Conservation (phyloP, 2,888 invertebrate species). For the Athetis lepigone region DNA sequence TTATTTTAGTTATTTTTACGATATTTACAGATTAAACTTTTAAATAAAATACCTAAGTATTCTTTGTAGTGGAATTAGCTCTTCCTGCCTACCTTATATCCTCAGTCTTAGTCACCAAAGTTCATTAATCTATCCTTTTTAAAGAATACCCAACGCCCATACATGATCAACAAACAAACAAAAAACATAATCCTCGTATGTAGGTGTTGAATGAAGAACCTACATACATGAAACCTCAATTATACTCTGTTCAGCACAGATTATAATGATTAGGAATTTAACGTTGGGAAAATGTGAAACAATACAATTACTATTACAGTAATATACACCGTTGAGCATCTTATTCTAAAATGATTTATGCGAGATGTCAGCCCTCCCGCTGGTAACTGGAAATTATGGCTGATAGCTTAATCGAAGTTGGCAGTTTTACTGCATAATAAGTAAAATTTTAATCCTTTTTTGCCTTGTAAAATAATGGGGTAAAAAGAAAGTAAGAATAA, state of each 20-base stretch:
- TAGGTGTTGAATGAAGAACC: slow-evolving; percentile 60
- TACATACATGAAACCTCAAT: slow-evolving; percentile 45
- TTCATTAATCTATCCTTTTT: slow-evolving; percentile 57
- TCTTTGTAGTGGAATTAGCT: background rate
- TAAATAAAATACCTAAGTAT: too few species aligned
- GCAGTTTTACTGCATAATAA: slow-evolving; percentile 29
- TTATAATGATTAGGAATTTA: slow-evolving; percentile 37
- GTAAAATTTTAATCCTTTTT: background rate
- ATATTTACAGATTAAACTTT: too few species aligned
- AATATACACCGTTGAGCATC: slow-evolving; percentile 10
- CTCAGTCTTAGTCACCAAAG: slow-evolving; percentile 37
- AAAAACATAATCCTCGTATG: slow-evolving; percentile 59
- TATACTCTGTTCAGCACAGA: slow-evolving; percentile 32
- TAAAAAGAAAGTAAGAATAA: background rate
- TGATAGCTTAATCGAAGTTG: slow-evolving; percentile 30
- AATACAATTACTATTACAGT: slow-evolving; percentile 41
- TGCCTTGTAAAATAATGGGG: background rate
- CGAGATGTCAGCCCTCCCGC: slow-evolving; percentile 7
- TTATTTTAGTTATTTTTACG: too few species aligned
- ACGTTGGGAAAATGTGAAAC: slow-evolving; percentile 46
- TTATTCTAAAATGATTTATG: slow-evolving; percentile 37
- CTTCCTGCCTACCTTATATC: background rate
- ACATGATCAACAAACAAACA: slow-evolving; percentile 45
- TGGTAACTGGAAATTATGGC: slow-evolving; percentile 29
- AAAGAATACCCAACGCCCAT: slow-evolving; percentile 57